Evolutionary conservation across 2,888 invertebrate genomes (phyloP).

Genomic region (Cordilura impudica): DNA sequence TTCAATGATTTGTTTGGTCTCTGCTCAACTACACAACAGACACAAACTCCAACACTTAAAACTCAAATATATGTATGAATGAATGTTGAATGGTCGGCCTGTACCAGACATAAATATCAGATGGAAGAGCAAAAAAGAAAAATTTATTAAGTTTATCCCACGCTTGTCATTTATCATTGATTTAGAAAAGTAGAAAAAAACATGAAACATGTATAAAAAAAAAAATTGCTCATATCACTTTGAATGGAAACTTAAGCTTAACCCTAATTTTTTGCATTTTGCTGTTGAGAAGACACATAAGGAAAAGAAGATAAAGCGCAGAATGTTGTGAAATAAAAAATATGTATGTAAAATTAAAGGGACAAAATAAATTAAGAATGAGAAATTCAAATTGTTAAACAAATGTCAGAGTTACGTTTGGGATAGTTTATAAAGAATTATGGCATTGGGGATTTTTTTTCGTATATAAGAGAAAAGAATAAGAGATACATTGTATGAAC

Average conservation of each 20-base stretch:
- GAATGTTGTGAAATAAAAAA: background rate
- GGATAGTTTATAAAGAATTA: background rate
- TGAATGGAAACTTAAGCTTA: conserved; percentile 21
- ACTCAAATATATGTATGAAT: background rate
- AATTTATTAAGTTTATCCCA: conserved; percentile 46
- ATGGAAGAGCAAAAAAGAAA: background rate
- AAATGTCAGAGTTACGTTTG: background rate
- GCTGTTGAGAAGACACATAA: background rate
- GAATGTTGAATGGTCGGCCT: too few relatives aligned
- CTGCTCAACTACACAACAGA: conserved; percentile 4
- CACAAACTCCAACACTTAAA: background rate
- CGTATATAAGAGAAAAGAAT: background rate
- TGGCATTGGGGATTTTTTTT: background rate
- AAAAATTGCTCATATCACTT: background rate
- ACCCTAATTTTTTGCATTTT: conserved; percentile 16
- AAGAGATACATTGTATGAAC: too few relatives aligned
- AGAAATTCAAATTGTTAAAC: background rate
- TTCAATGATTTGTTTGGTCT: conserved; percentile 53
- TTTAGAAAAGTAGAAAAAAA: conserved; percentile 29
- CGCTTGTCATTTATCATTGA: conserved; percentile 63
- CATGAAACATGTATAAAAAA: background rate
- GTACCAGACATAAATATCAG: background rate
- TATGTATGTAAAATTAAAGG: background rate
- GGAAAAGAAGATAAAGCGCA: background rate
- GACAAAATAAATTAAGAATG: background rate